Base-by-base conservation (phyloP, 2,888 invertebrate species). In the Sepioteuthis lessoniana region DNA sequence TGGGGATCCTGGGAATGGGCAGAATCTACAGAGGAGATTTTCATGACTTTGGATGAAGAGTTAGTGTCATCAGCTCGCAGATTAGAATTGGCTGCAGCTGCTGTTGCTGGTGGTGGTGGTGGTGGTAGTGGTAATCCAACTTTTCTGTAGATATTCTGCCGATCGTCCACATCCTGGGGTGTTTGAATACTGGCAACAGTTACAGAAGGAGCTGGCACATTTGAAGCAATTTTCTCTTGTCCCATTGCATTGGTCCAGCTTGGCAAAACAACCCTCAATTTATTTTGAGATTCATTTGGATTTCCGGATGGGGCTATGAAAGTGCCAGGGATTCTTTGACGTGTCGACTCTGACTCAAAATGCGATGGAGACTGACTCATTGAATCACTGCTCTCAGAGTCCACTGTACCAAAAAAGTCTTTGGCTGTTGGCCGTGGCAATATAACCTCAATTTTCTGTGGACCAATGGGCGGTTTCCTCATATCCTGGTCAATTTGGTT, bases 401-500 rank as follows among this genome's bases (percentile, higher is more conserved):
- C 92, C 10, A 31, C 92, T 19, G 38, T 42, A 21, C 92, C 92
- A 92, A 92, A 92, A 92, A 92, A 92, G 92, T 92, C 92, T 92
- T 92, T 92, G 42, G 92, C 92, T 4, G 92, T 92, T 4, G 92
- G 92, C n/a, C 92, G 92, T 31, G 92, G 92, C n/a, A 92, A 47
- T n/a, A 92, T 92, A 46, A 92, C 92, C n/a, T 92, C 92, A 21
- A 92, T 92, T 92, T 92, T 92, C 19, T 38, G 92, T n/a, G 92
- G 46, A n/a, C 19, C n/a, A 31, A 42, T n/a, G 42, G 92, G n/a
- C 47, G n/a, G 92, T 21, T 92, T 92, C 42, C 92, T 92, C 92
- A 92, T 92, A 21, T 92, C 92, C 42, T 92, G 92, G 92, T 92
- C 92, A n/a, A 28, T 47, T 46, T 38, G 92, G 28, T 31, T 92